Evolutionary conservation across 2,113 vertebrate species (phyloP), one percentile per base, ranked within the genome.

Genomic region (Sapayoa aenigma): DNA sequence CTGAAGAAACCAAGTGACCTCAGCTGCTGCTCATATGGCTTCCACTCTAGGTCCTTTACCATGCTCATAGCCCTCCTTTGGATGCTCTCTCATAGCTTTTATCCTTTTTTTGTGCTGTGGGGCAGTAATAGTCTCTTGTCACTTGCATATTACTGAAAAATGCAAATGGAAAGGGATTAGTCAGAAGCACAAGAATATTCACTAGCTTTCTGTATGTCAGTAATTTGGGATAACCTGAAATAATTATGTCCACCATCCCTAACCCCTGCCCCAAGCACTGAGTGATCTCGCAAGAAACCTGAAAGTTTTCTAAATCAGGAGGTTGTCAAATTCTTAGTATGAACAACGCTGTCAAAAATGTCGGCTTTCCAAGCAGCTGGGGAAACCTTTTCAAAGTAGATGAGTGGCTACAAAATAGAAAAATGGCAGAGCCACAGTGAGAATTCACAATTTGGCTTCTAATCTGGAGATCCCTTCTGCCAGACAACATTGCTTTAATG

Each of bases 21-120:
- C n/a, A 75, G 39, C 14, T 25, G 16, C 4, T 46, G 28, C 2
- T 47, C 20, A 24, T 25, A 7, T 1, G 2, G 1, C 39, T 52
- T 46, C 15, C 13, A 23, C 33, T 82, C 13, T 3, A 41, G 20
- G 24, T 24, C 20, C 11, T 60, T 35, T 46, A 53, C 16, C 46
- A 25, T 46, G 19, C 27, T 75, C 37, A 6, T 46, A 46, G 17
- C 4, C 16, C 8, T 53, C 31, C 13, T 82, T 60, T 60, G 13
- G 46, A 39, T 21, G 20, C 24, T 25, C 11, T 59, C 11, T n/a
- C n/a, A 41, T 25, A 46, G 15, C 20, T 82, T 60, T n/a, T 82
- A 53, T 75, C 7, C 19, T 44, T 63, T 44, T 63, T 53, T 41
- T 47, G 50, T 47, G 8, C 31, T 55, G 1, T 11, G 8, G 15